These are phyloP conservation scores for Echinarachnius parma DNA, from an alignment of 53 echinoderm and acorn worm species.

Conservation along the genomic window DNA sequence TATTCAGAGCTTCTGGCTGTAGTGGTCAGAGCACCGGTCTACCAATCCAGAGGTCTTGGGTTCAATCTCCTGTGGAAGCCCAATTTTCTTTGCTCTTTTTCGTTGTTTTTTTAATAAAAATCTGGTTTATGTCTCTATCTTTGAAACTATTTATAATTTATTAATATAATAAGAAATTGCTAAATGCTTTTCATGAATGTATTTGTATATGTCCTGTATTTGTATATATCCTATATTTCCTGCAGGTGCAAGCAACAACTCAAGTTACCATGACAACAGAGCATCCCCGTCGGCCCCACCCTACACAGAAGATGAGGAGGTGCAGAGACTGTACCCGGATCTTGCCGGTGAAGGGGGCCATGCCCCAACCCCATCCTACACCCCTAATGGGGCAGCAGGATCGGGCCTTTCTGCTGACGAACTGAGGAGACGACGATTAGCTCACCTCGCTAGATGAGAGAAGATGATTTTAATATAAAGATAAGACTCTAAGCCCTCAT, in stretches of 20 bases:
- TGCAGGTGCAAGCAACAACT: background rate
- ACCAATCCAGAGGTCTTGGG: too few species aligned
- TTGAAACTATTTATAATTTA: background rate
- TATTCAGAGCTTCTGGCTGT: too few species aligned
- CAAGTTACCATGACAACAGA: background rate
- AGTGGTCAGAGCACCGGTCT: too few species aligned
- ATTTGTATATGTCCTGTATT: too few species aligned
- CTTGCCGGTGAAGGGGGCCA: conserved; percentile 8
- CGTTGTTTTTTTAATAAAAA: background rate
- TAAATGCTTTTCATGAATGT: too few species aligned
- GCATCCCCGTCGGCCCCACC: conserved; percentile 22
- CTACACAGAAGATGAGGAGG: background rate
- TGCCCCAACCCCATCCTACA: conserved; percentile 34
- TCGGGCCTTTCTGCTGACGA: conserved; percentile 55
- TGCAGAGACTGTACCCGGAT: conserved; percentile 46
- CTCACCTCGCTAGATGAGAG: conserved; percentile 61
- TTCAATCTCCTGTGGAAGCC: too few species aligned
- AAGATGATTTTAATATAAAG: too few species aligned
- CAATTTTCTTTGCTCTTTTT: too few species aligned
- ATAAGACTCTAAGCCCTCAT: too few species aligned
- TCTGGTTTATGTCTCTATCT: background rate
- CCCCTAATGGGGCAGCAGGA: conserved; percentile 12
- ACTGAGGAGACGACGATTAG: conserved; percentile 71
- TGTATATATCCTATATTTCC: background rate
- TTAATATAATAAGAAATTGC: too few species aligned